These are phyloP conservation scores for Tragelaphus imberbis DNA, from an alignment of 2,113 vertebrate species.

Conservation along the genomic window DNA sequence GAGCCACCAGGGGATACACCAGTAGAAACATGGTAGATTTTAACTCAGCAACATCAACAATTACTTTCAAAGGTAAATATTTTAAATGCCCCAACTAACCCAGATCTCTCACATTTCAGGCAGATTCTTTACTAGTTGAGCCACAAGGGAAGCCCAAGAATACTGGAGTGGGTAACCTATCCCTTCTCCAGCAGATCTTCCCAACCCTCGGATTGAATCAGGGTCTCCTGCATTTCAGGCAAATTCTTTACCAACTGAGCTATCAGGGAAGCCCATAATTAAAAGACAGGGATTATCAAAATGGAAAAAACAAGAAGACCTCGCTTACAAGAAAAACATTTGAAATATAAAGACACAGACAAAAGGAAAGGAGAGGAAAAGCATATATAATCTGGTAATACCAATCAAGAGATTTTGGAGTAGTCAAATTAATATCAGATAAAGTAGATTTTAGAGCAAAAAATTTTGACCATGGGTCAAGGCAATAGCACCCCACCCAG, in stretches of 20 bases:
- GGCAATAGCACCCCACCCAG: no score
- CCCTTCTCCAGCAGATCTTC: not conserved
- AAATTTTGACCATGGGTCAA: not conserved
- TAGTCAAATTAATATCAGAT: not conserved
- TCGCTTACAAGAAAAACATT: not conserved
- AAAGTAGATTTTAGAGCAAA: not conserved
- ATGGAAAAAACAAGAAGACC: not conserved
- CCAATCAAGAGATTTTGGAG: not conserved
- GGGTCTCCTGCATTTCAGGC: not conserved
- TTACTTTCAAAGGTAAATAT: not conserved
- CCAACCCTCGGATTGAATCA: not conserved
- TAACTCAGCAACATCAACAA: not conserved
- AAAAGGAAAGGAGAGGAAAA: not conserved
- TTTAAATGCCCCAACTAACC: not conserved
- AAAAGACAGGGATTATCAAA: not conserved
- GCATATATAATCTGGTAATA: not conserved
- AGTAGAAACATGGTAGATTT: not conserved
- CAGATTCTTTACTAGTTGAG: not conserved
- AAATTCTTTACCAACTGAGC: not conserved
- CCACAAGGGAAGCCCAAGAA: not conserved
- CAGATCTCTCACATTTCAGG: not conserved
- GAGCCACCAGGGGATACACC: not conserved
- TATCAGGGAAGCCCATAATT: not conserved
- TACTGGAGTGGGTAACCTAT: not conserved
- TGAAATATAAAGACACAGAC: not conserved